Conservation (phyloP, 2,797 vertebrate species). For the Schizopygopsis malacanthus region DNA sequence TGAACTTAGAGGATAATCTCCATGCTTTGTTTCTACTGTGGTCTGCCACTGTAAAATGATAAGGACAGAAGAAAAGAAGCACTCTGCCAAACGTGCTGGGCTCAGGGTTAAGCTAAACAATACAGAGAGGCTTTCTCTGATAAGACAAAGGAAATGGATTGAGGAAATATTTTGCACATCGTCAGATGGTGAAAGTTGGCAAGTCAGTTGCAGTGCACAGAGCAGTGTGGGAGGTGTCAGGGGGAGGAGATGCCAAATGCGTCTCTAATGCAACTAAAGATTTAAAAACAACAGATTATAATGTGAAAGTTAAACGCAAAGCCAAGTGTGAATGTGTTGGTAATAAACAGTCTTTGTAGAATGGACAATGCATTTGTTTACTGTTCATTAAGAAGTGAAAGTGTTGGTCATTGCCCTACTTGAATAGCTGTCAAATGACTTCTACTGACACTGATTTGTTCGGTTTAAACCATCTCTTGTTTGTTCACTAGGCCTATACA, state of each 20-base stretch:
- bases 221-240: slow-evolving; percentile 57
- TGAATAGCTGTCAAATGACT: slow-evolving; percentile 46
- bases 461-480: slow-evolving; percentile 48
- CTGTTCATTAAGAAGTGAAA: slow-evolving; percentile 48
- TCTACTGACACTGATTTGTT: slow-evolving; percentile 48
- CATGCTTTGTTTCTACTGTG: slow-evolving; percentile 19
- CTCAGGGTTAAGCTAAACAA: slow-evolving; percentile 46
- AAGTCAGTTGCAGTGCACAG: slow-evolving; percentile 46
- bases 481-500: slow-evolving; percentile 42
- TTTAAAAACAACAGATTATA: slow-evolving; percentile 28
- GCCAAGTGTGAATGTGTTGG: slow-evolving; percentile 34
- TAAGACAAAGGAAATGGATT: slow-evolving; percentile 61
- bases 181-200: slow-evolving; percentile 52
- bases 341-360: slow-evolving; percentile 41
- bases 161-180: slow-evolving; percentile 58
- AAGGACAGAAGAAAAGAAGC: slow-evolving; percentile 10
- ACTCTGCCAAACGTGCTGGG: slow-evolving; percentile 13
- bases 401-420: slow-evolving; percentile 41
- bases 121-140: slow-evolving; percentile 41
- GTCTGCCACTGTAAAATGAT: slow-evolving; percentile 32
- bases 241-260: slow-evolving; percentile 51
- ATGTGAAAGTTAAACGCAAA: slow-evolving; percentile 50
- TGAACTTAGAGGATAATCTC: slow-evolving; percentile 36
- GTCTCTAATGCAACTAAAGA: slow-evolving; percentile 46
- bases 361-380: slow-evolving; percentile 46